Conservation (phyloP, 2,113 vertebrate genomes). For the Pardalotus punctatus region DNA sequence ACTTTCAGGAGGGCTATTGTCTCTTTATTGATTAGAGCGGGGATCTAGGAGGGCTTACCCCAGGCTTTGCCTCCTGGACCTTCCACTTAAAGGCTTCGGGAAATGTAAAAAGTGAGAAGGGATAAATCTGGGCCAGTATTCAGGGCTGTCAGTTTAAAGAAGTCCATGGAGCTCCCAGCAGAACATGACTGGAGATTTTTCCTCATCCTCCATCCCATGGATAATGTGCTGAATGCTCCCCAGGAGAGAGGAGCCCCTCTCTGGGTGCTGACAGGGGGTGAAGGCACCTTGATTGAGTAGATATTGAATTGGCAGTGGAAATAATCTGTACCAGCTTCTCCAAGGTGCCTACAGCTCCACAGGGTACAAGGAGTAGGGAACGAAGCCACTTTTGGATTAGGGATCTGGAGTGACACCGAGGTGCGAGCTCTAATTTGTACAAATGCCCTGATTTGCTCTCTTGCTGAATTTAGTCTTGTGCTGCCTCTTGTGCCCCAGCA, state of each 20-base stretch:
- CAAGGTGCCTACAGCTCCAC: not conserved
- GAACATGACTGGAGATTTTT: not conserved
- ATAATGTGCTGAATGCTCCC: rapidly evolving
- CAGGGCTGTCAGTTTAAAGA: not conserved
- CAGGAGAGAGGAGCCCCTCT: not conserved
- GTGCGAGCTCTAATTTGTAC: not conserved
- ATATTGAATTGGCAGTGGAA: rapidly evolving
- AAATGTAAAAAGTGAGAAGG: not conserved
- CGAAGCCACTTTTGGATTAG: not conserved
- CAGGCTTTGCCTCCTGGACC: not conserved
- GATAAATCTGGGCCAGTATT: not conserved
- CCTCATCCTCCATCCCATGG: rapidly evolving
- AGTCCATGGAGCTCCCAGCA: not conserved
- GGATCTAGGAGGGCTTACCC: not conserved
- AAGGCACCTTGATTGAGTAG: not conserved
- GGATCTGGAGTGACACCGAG: not conserved
- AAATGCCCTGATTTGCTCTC: not conserved
- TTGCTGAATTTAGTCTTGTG: not conserved
- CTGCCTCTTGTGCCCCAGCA: not conserved
- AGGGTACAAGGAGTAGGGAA: not conserved
- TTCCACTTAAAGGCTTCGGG: not conserved
- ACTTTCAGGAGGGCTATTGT: conserved; percentile 34
- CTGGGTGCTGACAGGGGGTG: not conserved
- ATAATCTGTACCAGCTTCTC: not conserved
- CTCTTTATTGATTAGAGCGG: not conserved